Conservation (phyloP, 2,113 vertebrate species). For the Neofelis nebulosa region DNA sequence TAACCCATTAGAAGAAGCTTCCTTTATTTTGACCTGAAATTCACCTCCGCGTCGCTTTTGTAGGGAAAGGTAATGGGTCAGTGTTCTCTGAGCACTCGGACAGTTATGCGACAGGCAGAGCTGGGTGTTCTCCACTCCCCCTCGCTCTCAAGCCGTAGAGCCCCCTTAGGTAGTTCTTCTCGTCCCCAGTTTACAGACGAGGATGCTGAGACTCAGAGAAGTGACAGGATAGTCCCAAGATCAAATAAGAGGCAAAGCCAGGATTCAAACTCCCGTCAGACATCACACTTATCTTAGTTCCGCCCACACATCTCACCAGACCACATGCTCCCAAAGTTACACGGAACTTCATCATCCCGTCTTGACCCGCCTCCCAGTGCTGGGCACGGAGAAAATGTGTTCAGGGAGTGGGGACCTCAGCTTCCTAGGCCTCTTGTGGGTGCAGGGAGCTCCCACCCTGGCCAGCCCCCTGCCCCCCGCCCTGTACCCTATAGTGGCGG, state of each 20-base stretch:
- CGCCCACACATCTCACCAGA: not conserved
- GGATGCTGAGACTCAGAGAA: constrained; percentile 28
- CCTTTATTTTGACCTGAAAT: not conserved
- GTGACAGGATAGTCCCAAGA: not conserved
- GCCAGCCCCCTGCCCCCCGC: not conserved
- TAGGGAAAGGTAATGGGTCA: not conserved
- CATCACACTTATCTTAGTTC: not conserved
- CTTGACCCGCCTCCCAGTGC: not conserved
- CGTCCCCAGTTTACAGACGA: not conserved
- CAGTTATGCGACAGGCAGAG: not conserved
- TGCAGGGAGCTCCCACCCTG: too few relatives aligned
- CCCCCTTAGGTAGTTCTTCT: not conserved
- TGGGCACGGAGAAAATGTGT: not conserved
- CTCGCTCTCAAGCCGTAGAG: not conserved
- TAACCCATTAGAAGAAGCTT: not conserved
- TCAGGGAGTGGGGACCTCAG: rapidly evolving
- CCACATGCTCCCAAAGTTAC: too few relatives aligned
- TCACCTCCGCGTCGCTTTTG: not conserved
- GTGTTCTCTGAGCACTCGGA: not conserved
- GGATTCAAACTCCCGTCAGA: not conserved
- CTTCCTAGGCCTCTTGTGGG: not conserved
- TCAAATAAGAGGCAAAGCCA: constrained; percentile 36
- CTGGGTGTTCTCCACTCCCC: not conserved
- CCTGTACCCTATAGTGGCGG: not conserved
- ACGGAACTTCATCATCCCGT: not conserved